Percentiles rank a stretch among this genome's conserved stretches.
These are phyloP conservation scores for Dicycla oo DNA, from an alignment of 2,888 invertebrate species.

Conservation along the genomic window DNA sequence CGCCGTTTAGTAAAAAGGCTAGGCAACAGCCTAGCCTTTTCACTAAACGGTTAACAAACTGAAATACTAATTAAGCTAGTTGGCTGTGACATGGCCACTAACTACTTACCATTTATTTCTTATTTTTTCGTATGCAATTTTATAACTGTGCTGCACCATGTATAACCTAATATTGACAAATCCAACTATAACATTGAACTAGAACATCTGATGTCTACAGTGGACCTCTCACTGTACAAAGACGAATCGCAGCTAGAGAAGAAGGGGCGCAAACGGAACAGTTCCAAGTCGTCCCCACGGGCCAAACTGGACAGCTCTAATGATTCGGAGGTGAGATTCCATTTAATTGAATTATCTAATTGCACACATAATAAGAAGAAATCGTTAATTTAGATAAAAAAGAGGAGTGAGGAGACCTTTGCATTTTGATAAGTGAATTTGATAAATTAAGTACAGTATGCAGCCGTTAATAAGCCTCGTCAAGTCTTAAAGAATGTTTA, in stretches of 20 bases:
- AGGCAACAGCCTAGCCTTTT: too few species aligned
- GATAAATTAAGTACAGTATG: too few species aligned
- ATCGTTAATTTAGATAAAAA: too few species aligned
- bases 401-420: not conserved
- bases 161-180: constrained; percentile 20
- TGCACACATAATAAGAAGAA: not conserved
- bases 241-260: constrained; percentile 95
- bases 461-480: too few species aligned
- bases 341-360: not conserved
- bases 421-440: not conserved
- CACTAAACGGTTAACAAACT: too few species aligned
- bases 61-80: too few species aligned
- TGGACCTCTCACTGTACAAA: constrained; percentile 95
- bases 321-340: constrained; percentile 71
- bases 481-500: too few species aligned
- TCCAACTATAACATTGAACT: constrained; percentile 39
- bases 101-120: not conserved
- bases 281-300: constrained; percentile 80
- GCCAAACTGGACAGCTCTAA: constrained; percentile 67
- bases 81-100: too few species aligned
- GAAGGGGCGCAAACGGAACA: constrained; percentile 85
- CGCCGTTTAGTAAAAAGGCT: too few species aligned
- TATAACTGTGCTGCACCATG: constrained; percentile 60
- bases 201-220: constrained; percentile 82
- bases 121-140: not conserved